Evolutionary conservation across 2,888 invertebrate genomes (phyloP), one percentile per base, ranked within the genome.

Genomic region (Drosophila nigricruria): DNA sequence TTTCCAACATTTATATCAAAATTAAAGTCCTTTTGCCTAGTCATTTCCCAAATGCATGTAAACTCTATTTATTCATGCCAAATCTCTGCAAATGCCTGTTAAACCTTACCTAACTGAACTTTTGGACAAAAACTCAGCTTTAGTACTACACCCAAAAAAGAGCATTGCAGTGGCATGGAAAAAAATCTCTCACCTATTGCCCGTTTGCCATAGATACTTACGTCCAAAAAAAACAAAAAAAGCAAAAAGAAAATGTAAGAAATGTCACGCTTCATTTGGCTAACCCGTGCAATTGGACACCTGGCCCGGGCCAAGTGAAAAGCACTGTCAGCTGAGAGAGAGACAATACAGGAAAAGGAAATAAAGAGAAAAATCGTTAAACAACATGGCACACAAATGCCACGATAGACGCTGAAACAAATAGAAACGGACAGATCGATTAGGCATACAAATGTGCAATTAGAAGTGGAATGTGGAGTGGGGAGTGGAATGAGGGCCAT

Each of bases 401-500:
- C 69, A 45, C 76, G 88, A 89, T 61, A 56, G 82, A 87, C 69
- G 53, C 42, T 76, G 64, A 73, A 67, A 81, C 82, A 79, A 79
- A 89, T 79, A 52, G 68, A 79, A 84, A 38, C 50, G 63, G 85
- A 87, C 89, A 84, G 83, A 84, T 83, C 89, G 89, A 89, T 89
- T 87, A 87, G 89, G 84, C 84, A 87, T 87, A 87, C 88, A 84
- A 84, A 89, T 84, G 84, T 81, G 89, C 89, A 84, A 84, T 84
- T 84, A 88, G 86, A 63, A 62, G 42, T 58, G 52, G 34, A 23
- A 12, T 38, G 50, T 14, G 50, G 71, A 69, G 64, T 54, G 66
- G 23, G 32, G 5, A 18, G 36, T 12, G 60, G 49, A 52, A 25
- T 34, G 27, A 8, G 30, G n/a, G n/a, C n/a, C n/a, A n/a, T n/a